These are phyloP conservation scores for Eupsittula cactorum DNA, from an alignment of 2,113 vertebrate genomes.

Conservation along the genomic window DNA sequence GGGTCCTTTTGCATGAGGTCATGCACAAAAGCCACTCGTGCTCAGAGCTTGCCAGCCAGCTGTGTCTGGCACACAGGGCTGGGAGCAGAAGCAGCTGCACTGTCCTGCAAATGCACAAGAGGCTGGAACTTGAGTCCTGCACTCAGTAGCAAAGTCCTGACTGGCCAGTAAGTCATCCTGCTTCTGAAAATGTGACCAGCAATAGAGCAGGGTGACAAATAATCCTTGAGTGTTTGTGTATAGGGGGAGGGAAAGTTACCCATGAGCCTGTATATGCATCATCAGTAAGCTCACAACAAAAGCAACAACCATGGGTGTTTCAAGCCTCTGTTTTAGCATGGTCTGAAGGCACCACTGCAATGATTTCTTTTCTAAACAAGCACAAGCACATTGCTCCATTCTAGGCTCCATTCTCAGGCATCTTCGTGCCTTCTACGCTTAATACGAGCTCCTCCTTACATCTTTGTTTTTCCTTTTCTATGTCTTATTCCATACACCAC, in stretches of 20 bases:
- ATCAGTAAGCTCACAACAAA: neutral
- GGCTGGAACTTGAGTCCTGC: neutral
- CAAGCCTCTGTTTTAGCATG: neutral
- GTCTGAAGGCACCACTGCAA: neutral
- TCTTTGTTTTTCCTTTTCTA: neutral
- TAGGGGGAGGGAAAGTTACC: neutral
- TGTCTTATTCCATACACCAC: neutral
- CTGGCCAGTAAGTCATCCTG: neutral
- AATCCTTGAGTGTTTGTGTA: neutral
- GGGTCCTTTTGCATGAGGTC: neutral
- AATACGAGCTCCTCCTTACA: neutral
- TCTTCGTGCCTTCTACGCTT: neutral
- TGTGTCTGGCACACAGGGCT: neutral
- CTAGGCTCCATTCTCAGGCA: neutral
- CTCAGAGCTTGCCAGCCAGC: neutral
- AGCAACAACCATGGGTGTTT: neutral
- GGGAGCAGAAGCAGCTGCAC: neutral
- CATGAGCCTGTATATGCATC: neutral
- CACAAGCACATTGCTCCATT: neutral
- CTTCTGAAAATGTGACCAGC: neutral
- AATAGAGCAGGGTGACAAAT: neutral
- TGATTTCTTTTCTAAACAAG: neutral
- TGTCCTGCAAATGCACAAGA: neutral
- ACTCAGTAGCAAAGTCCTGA: neutral
- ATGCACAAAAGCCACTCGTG: neutral